A percentile compares a stretch with the other conserved stretches of the same genome.
phyloP scores from a whole-genome alignment of 2,888 invertebrate genomes.

The Cordilura impudica region DNA sequence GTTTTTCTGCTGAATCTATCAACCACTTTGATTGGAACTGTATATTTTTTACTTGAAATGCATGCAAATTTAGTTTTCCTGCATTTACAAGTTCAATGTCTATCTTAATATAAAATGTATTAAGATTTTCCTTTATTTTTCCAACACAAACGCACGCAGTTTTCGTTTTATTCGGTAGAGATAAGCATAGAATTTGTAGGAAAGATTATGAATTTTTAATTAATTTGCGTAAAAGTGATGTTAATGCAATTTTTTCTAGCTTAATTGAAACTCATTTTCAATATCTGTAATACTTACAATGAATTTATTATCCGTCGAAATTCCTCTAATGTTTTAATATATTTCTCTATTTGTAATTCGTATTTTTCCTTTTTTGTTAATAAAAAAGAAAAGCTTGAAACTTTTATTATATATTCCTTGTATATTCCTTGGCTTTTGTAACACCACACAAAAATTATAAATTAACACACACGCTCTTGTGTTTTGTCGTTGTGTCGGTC shows the following conservation, averaged over 20 bases:
- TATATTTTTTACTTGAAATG: background rate
- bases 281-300: conserved; percentile 38
- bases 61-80: conserved; percentile 19
- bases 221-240: background rate
- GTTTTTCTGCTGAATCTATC: background rate
- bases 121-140: conserved; percentile 59
- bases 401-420: conserved; percentile 18
- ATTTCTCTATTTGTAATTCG: background rate
- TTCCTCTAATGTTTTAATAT: background rate
- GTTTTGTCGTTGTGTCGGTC: conserved; percentile 60
- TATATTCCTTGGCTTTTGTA: conserved; percentile 46
- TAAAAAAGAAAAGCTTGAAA: background rate
- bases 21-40: background rate
- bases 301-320: background rate
- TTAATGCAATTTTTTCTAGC: conserved; percentile 1
- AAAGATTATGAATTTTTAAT: conserved; percentile 22
- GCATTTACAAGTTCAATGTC: conserved; percentile 59
- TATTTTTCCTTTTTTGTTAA: background rate
- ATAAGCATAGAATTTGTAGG: background rate
- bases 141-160: conserved; percentile 4
- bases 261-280: background rate
- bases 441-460: conserved; percentile 58
- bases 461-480: conserved; percentile 58
- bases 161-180: background rate
- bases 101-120: conserved; percentile 45